Evolutionary conservation across 2,113 vertebrate genomes (phyloP).

Genomic region (Pygoscelis adeliae): DNA sequence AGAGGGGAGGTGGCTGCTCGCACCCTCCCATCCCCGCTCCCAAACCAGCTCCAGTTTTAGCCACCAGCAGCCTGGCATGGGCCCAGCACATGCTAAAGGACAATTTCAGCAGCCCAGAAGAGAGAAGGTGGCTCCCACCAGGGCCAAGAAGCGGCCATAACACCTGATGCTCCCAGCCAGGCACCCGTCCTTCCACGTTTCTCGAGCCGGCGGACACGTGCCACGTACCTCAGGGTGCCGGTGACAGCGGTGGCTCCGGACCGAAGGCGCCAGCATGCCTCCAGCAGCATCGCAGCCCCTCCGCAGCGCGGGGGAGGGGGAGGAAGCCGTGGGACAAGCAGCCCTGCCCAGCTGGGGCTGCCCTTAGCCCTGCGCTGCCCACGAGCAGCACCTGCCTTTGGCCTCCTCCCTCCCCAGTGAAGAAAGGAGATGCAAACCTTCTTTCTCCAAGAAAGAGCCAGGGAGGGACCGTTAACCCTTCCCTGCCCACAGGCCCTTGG

Average conservation of each 20-base stretch:
- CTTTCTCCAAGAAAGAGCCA: not conserved
- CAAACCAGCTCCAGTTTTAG: not conserved
- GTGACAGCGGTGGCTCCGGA: fast-evolving
- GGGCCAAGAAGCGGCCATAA: not conserved
- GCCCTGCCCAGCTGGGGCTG: not conserved
- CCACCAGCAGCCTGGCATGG: not conserved
- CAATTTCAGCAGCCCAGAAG: not conserved
- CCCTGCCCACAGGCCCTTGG: not conserved
- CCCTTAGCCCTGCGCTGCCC: not conserved
- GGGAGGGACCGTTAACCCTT: not conserved
- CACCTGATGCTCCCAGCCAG: fast-evolving
- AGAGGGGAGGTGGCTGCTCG: not conserved
- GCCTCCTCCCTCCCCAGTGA: not conserved
- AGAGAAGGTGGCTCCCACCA: not conserved
- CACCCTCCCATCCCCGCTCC: not conserved
- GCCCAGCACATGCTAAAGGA: fast-evolving
- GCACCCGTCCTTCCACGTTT: fast-evolving
- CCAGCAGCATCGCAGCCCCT: not conserved
- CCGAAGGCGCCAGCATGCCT: not conserved
- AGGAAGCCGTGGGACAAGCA: not conserved
- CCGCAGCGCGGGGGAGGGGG: not conserved
- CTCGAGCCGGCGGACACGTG: fast-evolving
- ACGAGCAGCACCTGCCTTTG: not conserved
- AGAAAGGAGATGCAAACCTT: not conserved
- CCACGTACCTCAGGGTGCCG: fast-evolving